A percentile compares a stretch with the other conserved stretches of the same genome.
Evolutionary conservation across 2,888 invertebrate genomes (phyloP).

Genomic region (Andrena flavipes): DNA sequence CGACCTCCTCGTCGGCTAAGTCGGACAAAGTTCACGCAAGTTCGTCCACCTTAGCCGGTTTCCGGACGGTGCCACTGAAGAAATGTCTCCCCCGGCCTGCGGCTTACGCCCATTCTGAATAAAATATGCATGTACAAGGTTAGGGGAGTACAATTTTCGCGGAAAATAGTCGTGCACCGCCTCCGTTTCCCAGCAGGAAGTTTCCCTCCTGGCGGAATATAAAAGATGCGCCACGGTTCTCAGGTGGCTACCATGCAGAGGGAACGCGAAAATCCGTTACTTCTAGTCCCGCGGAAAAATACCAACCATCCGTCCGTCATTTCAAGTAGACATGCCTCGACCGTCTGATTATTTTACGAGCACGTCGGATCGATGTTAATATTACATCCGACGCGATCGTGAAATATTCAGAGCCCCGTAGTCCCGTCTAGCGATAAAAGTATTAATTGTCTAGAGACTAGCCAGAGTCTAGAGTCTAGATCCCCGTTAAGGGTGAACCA

Average conservation of each 20-base stretch:
- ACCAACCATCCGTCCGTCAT: conserved; percentile 10
- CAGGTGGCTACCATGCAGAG: conserved; percentile 29
- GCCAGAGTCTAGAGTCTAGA: too few relatives aligned
- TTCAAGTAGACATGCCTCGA: neutral
- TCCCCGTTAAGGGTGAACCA: too few relatives aligned
- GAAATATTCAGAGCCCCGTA: conserved; percentile 1
- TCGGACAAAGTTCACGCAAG: conserved; percentile 76
- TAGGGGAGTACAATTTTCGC: conserved; percentile 77
- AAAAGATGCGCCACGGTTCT: conserved; percentile 40
- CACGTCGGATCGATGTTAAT: neutral
- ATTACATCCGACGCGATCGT: neutral
- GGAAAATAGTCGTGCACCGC: conserved; percentile 72
- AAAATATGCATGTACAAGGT: conserved; percentile 81
- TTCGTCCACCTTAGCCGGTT: conserved; percentile 70
- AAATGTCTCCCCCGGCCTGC: conserved; percentile 72
- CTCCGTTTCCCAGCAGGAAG: conserved; percentile 47
- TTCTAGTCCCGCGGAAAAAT: conserved; percentile 8
- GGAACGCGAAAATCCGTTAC: conserved; percentile 50
- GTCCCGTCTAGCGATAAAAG: too few relatives aligned
- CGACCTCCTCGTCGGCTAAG: conserved; percentile 52
- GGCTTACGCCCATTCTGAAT: conserved; percentile 76
- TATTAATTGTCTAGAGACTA: too few relatives aligned
- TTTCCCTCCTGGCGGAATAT: conserved; percentile 54
- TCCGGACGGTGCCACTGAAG: conserved; percentile 50
- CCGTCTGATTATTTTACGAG: conserved; percentile 14